Percentiles rank a stretch among this genome's conserved stretches.
phyloP scores from a whole-genome alignment of 2,113 vertebrate genomes.

The Brachypodius melanocephalos region DNA sequence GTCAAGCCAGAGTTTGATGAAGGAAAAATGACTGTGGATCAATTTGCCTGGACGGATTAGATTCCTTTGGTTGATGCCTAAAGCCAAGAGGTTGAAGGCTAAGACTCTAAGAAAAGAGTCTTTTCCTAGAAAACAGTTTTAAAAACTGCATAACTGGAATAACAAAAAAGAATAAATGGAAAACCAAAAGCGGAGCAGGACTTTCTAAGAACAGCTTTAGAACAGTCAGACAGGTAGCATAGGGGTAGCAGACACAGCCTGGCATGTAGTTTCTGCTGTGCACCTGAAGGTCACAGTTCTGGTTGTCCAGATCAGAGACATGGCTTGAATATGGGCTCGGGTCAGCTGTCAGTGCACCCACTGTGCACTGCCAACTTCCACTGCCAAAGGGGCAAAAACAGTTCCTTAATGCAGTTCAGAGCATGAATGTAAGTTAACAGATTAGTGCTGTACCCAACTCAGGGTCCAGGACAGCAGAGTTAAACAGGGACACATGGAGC shows the following conservation, averaged over 20 bases:
- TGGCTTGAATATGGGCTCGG: neutral
- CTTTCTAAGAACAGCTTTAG: neutral
- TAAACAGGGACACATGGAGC: neutral
- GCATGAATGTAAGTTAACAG: neutral
- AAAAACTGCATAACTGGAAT: neutral
- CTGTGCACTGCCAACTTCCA: neutral
- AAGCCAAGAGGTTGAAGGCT: neutral
- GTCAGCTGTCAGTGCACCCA: neutral
- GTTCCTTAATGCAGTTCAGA: neutral
- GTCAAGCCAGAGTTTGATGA: neutral
- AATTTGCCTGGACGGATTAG: neutral
- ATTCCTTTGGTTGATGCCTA: neutral
- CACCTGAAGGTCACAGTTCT: neutral
- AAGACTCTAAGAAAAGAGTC: neutral
- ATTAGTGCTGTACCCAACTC: neutral
- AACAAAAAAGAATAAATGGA: neutral
- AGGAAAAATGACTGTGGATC: neutral
- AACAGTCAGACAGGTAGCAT: neutral
- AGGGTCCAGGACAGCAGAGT: neutral
- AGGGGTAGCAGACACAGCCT: neutral
- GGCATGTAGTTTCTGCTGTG: neutral
- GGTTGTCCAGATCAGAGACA: neutral
- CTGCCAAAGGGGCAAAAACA: neutral
- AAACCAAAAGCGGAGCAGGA: neutral
- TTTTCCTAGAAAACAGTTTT: neutral